Percentiles rank a stretch among this genome's conserved stretches.
phyloP scores from a whole-genome alignment of 2,113 vertebrate genomes.

The Anolis carolinensis region DNA sequence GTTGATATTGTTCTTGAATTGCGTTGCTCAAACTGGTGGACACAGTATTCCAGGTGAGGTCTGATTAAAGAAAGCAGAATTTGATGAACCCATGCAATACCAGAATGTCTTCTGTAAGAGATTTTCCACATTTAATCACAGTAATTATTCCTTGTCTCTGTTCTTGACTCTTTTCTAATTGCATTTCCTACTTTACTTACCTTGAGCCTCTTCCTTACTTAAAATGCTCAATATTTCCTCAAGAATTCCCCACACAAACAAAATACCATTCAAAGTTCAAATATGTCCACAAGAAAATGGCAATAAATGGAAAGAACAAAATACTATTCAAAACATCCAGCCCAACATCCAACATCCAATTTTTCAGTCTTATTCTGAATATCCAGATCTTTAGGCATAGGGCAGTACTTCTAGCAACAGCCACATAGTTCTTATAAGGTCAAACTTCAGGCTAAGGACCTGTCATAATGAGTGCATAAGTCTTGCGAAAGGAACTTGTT shows the following conservation, averaged over 20 bases:
- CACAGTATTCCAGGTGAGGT: no score
- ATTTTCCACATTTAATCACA: neutral
- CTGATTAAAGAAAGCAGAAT: neutral
- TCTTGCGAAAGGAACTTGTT: neutral
- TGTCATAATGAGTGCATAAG: neutral
- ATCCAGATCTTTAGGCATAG: neutral
- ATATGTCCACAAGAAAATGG: no score
- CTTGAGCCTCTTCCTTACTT: neutral
- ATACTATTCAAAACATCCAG: no score
- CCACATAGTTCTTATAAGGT: neutral
- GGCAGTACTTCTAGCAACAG: neutral
- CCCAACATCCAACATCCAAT: no score
- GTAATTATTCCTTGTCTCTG: neutral
- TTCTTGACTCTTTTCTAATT: neutral
- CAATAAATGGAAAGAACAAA: neutral
- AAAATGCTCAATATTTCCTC: neutral
- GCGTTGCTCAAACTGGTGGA: no score
- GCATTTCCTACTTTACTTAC: neutral
- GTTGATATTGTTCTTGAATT: no score
- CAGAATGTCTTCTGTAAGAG: neutral
- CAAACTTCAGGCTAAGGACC: neutral
- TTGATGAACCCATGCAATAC: neutral
- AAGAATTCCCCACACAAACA: neutral
- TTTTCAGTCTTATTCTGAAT: neutral
- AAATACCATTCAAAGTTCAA: no score